Base-by-base conservation (phyloP, 2,113 vertebrate genomes). In the Spea multiplicata region DNA sequence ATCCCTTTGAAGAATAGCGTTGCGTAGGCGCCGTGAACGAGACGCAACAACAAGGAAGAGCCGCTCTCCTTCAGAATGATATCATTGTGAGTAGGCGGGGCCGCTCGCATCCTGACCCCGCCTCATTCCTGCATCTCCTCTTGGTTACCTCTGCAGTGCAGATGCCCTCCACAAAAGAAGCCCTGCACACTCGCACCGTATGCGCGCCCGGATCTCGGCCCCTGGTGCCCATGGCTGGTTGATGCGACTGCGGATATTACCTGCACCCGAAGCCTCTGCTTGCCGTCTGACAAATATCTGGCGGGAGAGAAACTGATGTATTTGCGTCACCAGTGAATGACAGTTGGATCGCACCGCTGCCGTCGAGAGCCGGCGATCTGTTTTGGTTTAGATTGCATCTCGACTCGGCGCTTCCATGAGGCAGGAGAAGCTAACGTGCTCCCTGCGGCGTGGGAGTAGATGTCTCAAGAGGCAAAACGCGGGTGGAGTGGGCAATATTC, bases 401-500 rank as follows among this genome's bases (percentile, higher is more conserved):
- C 8, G 66, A 30, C 57, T 46, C 47, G 46, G 16, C n/a, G 62
- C 6, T 3, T 44, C 82, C 76, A 98, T 98, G 96, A 90, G 95
- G 89, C 95, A 96, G 88, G 96, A 95, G 84, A 85, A 91, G 82
- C 87, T 93, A 77, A 83, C 85, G 70, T 84, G 88, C 85, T 88
- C 91, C 80, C 88, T 94, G 83, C 86, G 94, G 86, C 93, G 95
- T 83, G 93, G 94, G 72, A 92, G 94, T 76, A 78, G 89, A 84
- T 93, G 93, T 86, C 83, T 85, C 53, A 94, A 90, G 86, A 91
- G 92, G 82, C 94, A 93, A 79, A 91, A 85, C 46, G 84, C 90
- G 30, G 92, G 91, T 49, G 91, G 94, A 45, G 93, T 94, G 71
- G 90, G 93, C 3, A 94, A 91, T 87, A 93, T 98, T 86, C 96